These are phyloP conservation scores for Siniperca undulata DNA, from an alignment of 2,797 vertebrate species.

Conservation along the genomic window DNA sequence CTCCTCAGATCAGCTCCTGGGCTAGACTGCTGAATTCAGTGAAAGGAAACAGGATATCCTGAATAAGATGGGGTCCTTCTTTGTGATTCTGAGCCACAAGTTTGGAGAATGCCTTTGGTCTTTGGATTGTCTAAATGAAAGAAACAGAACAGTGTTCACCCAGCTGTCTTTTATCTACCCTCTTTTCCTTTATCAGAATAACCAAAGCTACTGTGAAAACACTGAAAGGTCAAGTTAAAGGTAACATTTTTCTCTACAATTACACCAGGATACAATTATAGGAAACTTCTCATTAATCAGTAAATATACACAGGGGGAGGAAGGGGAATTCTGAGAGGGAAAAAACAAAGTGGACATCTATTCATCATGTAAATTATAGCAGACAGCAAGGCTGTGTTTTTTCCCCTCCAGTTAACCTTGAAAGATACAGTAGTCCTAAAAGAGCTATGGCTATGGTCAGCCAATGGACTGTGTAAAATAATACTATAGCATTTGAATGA, in stretches of 20 bases:
- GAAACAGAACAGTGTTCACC: background rate
- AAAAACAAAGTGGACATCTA: conserved; percentile 17
- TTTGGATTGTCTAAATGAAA: background rate
- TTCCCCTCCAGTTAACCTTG: background rate
- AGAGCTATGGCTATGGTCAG: background rate
- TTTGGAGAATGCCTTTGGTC: background rate
- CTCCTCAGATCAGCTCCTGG: conserved; percentile 61
- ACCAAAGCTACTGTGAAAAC: background rate
- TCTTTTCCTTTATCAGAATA: background rate
- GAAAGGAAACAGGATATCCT: conserved; percentile 25
- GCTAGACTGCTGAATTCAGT: background rate
- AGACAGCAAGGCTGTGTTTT: background rate
- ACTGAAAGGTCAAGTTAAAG: background rate
- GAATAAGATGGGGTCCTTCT: background rate
- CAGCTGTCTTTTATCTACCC: background rate
- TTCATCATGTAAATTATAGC: conserved; percentile 26
- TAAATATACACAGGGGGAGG: background rate
- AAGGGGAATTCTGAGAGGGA: conserved; percentile 63
- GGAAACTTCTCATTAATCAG: background rate
- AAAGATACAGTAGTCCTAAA: background rate
- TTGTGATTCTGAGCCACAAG: conserved; percentile 1
- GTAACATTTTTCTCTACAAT: background rate
- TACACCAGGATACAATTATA: background rate
- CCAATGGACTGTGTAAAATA: background rate
- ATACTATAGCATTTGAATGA: background rate